Base-by-base conservation (phyloP, 2,797 vertebrate genomes). In the Gambusia yucatana region DNA sequence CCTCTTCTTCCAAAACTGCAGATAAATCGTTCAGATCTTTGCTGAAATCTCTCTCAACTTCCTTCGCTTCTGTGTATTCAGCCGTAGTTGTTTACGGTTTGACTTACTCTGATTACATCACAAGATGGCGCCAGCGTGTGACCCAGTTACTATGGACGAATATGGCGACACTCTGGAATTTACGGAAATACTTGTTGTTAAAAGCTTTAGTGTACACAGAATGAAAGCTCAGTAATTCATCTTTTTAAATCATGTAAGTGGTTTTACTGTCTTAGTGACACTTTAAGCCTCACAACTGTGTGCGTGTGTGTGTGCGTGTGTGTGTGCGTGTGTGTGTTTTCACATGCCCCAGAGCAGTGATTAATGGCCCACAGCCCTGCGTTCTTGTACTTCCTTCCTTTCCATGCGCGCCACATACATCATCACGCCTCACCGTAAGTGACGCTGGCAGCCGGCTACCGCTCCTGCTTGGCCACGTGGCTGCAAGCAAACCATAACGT, bases 311-410 rank as follows among this genome's bases (percentile, higher is more conserved):
- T 73, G 69, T 73, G 47, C 2, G 16, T 2, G 47, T 20, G 47
- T 3, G 20, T 48, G 47, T 78, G 10, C 55, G 74, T 61, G 52
- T 61, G 11, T 72, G 69, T 76, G 61, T 76, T 85, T 88, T 72
- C 83, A 76, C 69, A 78, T 94, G 93, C 94, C 93, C 94, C 22
- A 84, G 65, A 83, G 75, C 77, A 75, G 75, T 95, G 95, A 96
- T 95, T 95, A 94, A 96, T 94, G 94, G 91, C 90, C 88, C 87
- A 72, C 87, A 85, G 88, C 88, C 83, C 80, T 80, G 82, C 88
- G 88, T 91, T 88, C 90, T 90, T 89, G 84, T 78, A 89, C 93
- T 94, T 95, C 94, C 95, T 95, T 95, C 92, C 94, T 91, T 82
- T 87, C 83, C 76, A 81, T 81, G 86, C 73, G 70, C 93, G 93